Conservation (phyloP, 2,888 invertebrate genomes). For the Cryptus armator region DNA sequence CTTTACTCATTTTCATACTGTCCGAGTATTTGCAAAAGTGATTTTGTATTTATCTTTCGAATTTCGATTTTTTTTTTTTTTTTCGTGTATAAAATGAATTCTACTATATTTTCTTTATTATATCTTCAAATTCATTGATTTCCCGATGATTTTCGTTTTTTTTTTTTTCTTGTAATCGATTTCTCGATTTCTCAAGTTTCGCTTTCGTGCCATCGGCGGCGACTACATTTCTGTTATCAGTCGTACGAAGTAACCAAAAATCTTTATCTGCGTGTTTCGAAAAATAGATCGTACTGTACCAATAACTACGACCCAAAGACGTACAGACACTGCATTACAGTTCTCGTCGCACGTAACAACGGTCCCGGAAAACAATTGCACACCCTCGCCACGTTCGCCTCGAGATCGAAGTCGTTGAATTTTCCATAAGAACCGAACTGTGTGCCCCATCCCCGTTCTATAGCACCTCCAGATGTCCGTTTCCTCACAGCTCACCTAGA, state of each 20-base stretch:
- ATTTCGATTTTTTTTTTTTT: neutral
- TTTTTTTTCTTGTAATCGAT: slow-evolving; percentile 39
- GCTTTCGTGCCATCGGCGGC: slow-evolving; percentile 31
- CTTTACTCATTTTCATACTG: neutral
- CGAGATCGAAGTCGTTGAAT: slow-evolving; percentile 83
- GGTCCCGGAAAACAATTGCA: slow-evolving; percentile 44
- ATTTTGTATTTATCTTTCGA: neutral
- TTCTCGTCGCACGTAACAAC: slow-evolving; percentile 10
- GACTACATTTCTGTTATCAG: neutral
- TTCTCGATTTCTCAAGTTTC: slow-evolving; percentile 25
- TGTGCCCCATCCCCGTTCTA: slow-evolving; percentile 73
- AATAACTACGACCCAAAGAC: slow-evolving; percentile 31
- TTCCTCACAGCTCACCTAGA: slow-evolving; percentile 77
- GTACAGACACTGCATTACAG: slow-evolving; percentile 10
- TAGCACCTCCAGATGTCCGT: slow-evolving; percentile 79
- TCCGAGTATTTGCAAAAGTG: neutral
- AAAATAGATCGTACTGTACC: slow-evolving; percentile 26
- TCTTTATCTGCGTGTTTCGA: slow-evolving; percentile 12
- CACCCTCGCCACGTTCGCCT: slow-evolving; percentile 52
- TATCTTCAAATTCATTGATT: neutral
- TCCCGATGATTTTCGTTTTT: neutral
- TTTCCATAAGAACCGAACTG: slow-evolving; percentile 81
- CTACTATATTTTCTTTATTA: neutral
- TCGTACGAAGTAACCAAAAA: slow-evolving; percentile 38
- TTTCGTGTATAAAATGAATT: neutral